Conservation (phyloP, 37 sponge, comb jelly and placozoan genomes). For the Ianthella basta region DNA sequence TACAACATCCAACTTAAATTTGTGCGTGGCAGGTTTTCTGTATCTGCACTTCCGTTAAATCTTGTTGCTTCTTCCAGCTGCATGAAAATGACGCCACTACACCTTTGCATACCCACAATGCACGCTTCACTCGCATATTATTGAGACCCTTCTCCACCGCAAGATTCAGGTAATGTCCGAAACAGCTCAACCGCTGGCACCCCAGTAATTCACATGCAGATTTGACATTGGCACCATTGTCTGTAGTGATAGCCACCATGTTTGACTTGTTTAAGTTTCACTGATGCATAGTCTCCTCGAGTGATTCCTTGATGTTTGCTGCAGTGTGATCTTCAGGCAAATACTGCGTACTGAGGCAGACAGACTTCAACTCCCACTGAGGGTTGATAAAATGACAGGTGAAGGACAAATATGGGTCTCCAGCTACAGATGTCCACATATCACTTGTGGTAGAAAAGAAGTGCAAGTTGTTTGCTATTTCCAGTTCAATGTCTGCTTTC, state of each 20-base stretch:
- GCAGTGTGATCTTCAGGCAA: conserved; percentile 52
- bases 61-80: conserved; percentile 32
- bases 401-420: conserved; percentile 33
- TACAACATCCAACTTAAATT: conserved; percentile 22
- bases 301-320: conserved; percentile 17
- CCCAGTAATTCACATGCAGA: conserved; percentile 4
- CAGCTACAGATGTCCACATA: conserved; percentile 32
- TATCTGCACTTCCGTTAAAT: background rate
- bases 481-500: conserved; percentile 6
- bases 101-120: background rate
- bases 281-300: conserved; percentile 10
- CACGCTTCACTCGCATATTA: background rate
- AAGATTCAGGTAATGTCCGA: conserved; percentile 34
- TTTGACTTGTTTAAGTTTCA: conserved; percentile 22
- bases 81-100: conserved; percentile 23
- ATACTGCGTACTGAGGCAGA: conserved; percentile 25
- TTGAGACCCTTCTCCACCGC: conserved; percentile 29
- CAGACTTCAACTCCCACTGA: conserved; percentile 21
- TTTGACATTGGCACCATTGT: conserved; percentile 42
- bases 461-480: background rate
- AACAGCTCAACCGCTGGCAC: conserved; percentile 18
- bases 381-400: conserved; percentile 29
- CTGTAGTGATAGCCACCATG: conserved; percentile 35
- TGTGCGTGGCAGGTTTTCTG: too few relatives aligned
- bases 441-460: conserved; percentile 36